These are phyloP conservation scores for Hololepta plana DNA, from an alignment of 2,888 invertebrate genomes.

Conservation along the genomic window DNA sequence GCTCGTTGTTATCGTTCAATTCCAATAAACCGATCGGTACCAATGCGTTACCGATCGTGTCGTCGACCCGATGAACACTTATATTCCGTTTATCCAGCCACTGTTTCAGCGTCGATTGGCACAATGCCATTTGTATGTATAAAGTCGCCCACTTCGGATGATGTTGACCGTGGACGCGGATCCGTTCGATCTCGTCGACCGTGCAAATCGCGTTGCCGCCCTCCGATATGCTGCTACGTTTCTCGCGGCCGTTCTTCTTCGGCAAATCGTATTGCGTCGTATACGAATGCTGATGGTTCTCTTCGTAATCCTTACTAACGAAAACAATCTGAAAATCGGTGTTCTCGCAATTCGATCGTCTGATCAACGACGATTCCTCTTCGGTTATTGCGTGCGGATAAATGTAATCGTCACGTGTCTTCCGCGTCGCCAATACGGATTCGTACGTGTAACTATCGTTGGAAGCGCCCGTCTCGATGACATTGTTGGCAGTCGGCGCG, in stretches of 20 bases:
- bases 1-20: constrained; percentile 22
- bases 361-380: too few relatives aligned
- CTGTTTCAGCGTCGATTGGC: constrained; percentile 54
- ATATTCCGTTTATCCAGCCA: constrained; percentile 52
- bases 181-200: constrained; percentile 18
- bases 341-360: too few relatives aligned
- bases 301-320: constrained; percentile 7
- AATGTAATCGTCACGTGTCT: too few relatives aligned
- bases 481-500: constrained; percentile 14
- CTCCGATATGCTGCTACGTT: constrained; percentile 21
- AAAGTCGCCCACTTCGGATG: constrained; percentile 47
- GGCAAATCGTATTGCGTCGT: too few relatives aligned
- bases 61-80: constrained; percentile 11
- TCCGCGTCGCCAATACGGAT: too few relatives aligned
- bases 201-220: constrained; percentile 20
- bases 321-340: constrained; percentile 21
- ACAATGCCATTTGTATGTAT: constrained; percentile 72
- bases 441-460: constrained; percentile 11
- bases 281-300: constrained; percentile 11
- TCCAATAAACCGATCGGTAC: constrained; percentile 14
- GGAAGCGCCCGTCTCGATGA: constrained; percentile 6
- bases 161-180: too few relatives aligned
- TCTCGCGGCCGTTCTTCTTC: constrained; percentile 10
- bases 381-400: too few relatives aligned
- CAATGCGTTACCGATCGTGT: constrained; percentile 13